Base-by-base conservation (phyloP, 2,113 vertebrate species). In the Lota lota region DNA sequence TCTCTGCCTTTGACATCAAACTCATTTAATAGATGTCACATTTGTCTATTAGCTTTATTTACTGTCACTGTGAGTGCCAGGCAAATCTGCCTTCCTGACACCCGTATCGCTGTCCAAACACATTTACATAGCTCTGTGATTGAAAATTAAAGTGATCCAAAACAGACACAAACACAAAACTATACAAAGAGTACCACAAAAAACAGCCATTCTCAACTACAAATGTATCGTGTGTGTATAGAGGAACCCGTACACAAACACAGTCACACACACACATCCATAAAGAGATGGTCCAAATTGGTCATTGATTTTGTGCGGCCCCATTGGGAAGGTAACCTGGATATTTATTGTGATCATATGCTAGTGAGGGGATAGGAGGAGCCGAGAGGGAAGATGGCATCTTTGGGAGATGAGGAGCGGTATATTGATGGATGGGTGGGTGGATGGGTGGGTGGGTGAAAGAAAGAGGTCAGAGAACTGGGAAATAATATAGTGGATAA, bases 1-100 rank as follows among this genome's bases (percentile, higher is more conserved):
- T 74, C 19, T 59, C 78, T 67, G 75, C 56, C 51, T 22, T 79
- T 75, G 79, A 79, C 85, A 87, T 90, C 75, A 80, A 90, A 81
- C 89, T 80, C 7, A 88, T 88, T 88, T 88, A 90, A 88, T 75
- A 82, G 64, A 73, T 78, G 68, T 78, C 82, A 76, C 81, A 85
- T 87, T 89, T 85, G 77, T 78, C 82, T 82, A 83, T 87, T 80
- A 88, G 80, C 80, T 33, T 90, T 84, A 81, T 87, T 84, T 85
- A 85, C 78, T 81, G 85, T 86, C 83, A 81, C 73, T 79, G 81
- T 66, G 78, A 63, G 64, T 63, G 28, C 58, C 50, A 5, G 69
- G 59, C 71, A 79, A 66, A 64, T 67, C 79, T 58, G 79, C 67
- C 75, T 75, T 10, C 1, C 61, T 66, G 79, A 81, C n/a, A 14